Evolutionary conservation across 1,140 invertebrate genomes (phyloP), one percentile per base, ranked within the genome.

Genomic region (Pseudomyrmex concolor): DNA sequence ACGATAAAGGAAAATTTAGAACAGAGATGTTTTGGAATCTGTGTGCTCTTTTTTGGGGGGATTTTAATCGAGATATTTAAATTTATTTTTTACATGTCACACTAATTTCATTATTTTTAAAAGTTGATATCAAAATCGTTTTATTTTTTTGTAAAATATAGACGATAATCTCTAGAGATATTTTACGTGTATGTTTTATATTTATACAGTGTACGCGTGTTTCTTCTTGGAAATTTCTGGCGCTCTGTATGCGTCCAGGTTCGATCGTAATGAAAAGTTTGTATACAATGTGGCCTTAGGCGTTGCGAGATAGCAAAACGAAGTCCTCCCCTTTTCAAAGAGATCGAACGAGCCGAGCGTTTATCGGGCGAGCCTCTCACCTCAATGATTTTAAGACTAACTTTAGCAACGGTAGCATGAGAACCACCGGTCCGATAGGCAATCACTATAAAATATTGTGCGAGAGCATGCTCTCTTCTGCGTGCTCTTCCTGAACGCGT

Each of bases 221-320:
- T 34, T 34, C 34, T 2, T 48, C 48, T 70, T 25, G n/a, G 15
- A 70, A 48, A 22, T 70, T 70, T 13, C 43, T 66, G 57, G 19
- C 43, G 15, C 57, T 59, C 66, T 50, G 22, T 34, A 59, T 10
- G 54, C 43, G 59, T 59, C 12, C 54, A 70, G 43, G 15, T 80
- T 60, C 43, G 66, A 8, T 59, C 78, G 86, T 90, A 91, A 91
- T 89, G 86, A 91, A 89, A 84, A 86, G 64, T 22, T 71, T 80
- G 86, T 86, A 83, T 73, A 83, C 57, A 66, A 76, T 34, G 57
- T 87, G 83, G 73, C 86, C 82, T 73, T 34, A 45, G 70, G 63
- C 73, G 45, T 54, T 70, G 51, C 9, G 74, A 81, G 62, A 87
- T 78, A 74, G 71, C 67, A 51, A 45, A 19, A 64, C 55, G 73